Conservation (phyloP, 2,888 invertebrate genomes). For the Agonopterix subpropinquella region DNA sequence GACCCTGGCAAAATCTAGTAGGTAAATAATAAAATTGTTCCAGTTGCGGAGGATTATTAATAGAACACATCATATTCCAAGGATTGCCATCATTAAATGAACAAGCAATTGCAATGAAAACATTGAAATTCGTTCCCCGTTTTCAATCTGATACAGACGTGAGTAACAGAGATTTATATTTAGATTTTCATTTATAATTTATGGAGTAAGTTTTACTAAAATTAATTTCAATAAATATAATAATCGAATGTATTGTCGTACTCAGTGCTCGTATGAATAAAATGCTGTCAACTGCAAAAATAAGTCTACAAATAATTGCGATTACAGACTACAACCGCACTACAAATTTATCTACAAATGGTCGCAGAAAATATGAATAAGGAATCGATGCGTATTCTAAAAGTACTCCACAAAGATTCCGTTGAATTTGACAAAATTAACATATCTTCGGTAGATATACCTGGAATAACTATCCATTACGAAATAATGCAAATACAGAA, state of each 20-base stretch:
- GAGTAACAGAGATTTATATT: too few species aligned
- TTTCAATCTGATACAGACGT: too few species aligned
- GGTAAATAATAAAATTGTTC: too few species aligned
- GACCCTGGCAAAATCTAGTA: too few species aligned
- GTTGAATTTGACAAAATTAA: background rate
- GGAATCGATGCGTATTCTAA: conserved; percentile 18
- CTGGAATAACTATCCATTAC: background rate
- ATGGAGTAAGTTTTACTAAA: too few species aligned
- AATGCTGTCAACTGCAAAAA: too few species aligned
- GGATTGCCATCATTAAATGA: conserved; percentile 14
- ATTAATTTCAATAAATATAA: too few species aligned
- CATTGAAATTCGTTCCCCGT: background rate
- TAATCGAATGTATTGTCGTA: too few species aligned
- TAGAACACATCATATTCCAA: conserved; percentile 29
- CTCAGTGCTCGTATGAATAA: too few species aligned
- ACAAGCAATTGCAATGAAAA: background rate
- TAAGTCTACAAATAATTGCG: too few species aligned
- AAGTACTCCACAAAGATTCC: conserved; percentile 10
- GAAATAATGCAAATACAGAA: background rate
- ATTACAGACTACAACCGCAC: conserved; percentile 10
- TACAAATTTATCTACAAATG: conserved; percentile 26
- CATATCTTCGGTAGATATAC: background rate
- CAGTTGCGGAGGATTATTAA: conserved; percentile 41
- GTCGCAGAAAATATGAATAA: conserved; percentile 29
- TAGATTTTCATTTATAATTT: too few species aligned